These are phyloP conservation scores for Halcyon leucocephala DNA, from an alignment of 2,797 vertebrate genomes.

Conservation along the genomic window DNA sequence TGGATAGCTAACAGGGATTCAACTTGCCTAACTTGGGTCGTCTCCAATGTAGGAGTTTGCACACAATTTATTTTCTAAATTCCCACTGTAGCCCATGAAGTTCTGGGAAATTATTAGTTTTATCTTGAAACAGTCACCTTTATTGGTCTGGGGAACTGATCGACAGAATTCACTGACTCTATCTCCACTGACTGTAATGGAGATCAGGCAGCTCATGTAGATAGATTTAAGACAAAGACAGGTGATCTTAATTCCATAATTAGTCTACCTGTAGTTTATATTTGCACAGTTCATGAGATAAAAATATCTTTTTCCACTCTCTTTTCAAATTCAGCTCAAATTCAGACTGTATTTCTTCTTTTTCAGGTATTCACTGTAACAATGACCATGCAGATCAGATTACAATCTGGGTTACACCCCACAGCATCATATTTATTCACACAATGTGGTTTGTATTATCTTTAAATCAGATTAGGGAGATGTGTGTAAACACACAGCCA, in stretches of 20 bases:
- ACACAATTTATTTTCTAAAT: neutral
- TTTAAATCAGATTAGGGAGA: neutral
- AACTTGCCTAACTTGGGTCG: neutral
- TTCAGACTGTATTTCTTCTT: neutral
- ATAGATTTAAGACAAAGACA: neutral
- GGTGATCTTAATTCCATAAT: neutral
- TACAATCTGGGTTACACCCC: neutral
- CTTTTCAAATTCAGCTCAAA: neutral
- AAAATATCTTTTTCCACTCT: neutral
- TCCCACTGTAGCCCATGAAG: neutral
- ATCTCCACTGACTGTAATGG: neutral
- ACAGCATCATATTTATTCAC: neutral
- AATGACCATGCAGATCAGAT: neutral
- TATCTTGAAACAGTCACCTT: neutral
- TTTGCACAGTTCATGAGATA: neutral
- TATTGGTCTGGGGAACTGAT: neutral
- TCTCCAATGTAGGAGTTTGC: neutral
- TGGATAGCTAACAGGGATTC: neutral
- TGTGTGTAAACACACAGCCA: neutral
- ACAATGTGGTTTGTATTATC: neutral
- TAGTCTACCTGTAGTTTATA: neutral
- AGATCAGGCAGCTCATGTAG: neutral
- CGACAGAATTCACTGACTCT: neutral
- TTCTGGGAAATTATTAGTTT: neutral
- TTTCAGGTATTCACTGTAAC: neutral